phyloP scores from a whole-genome alignment of 2,113 vertebrate genomes.

The Tupaia tana region DNA sequence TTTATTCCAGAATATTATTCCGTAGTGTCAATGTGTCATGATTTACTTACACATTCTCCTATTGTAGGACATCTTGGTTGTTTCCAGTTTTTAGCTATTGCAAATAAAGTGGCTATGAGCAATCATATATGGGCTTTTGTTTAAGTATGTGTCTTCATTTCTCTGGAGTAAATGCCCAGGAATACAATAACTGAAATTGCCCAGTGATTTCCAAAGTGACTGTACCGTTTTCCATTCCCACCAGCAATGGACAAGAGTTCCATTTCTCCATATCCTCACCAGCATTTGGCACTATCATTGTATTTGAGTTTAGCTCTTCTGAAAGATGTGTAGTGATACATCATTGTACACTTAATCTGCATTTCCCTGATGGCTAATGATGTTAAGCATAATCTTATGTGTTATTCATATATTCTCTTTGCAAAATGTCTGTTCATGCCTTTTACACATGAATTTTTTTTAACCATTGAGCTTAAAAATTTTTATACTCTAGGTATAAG shows the following conservation, averaged over 20 bases:
- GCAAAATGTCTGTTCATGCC: not conserved
- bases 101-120: not conserved
- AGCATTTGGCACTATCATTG: too few relatives aligned
- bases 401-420: not conserved
- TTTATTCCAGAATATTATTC: not conserved
- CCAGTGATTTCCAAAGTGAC: not conserved
- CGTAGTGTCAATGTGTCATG: too few relatives aligned
- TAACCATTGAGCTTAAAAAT: not conserved
- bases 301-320: not conserved
- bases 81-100: not conserved
- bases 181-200: not conserved
- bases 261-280: too few relatives aligned
- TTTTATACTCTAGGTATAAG: not conserved
- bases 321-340: not conserved
- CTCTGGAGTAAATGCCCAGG: not conserved
- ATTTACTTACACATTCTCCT: not conserved
- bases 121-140: not conserved
- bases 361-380: not conserved
- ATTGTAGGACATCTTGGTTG: not conserved
- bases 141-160: not conserved
- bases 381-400: not conserved
- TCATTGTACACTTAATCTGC: not conserved
- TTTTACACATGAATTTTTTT: not conserved
- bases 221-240: not conserved
- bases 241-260: not conserved